Evolutionary conservation across 92 coral and sea anemone species (phyloP).

Genomic region (Parazoanthus swiftii): DNA sequence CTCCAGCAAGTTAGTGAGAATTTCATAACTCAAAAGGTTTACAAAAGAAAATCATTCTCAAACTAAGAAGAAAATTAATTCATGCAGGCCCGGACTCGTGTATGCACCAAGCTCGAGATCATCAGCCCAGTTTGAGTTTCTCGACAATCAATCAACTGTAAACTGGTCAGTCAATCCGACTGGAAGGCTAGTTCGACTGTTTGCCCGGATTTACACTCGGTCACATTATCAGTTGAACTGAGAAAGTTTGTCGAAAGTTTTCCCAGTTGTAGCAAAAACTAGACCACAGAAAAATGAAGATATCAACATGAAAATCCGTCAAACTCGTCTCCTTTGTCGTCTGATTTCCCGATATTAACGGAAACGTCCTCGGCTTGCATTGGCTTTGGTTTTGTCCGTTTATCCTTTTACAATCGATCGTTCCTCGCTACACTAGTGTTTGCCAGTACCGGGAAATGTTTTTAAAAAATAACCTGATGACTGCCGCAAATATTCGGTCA

Average conservation of each 20-base stretch:
- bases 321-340: slow-evolving; percentile 14
- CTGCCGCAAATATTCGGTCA: not conserved
- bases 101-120: slow-evolving; percentile 22
- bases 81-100: slow-evolving; percentile 19
- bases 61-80: not conserved
- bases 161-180: slow-evolving; percentile 15
- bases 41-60: slow-evolving; percentile 8
- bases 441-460: slow-evolving; percentile 16
- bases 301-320: slow-evolving; percentile 8
- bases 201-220: slow-evolving; percentile 28
- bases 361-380: not conserved
- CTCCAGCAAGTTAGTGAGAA: slow-evolving; percentile 14
- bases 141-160: slow-evolving; percentile 12
- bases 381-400: slow-evolving; percentile 11
- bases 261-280: slow-evolving; percentile 16
- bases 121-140: slow-evolving; percentile 24
- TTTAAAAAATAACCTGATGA: not conserved
- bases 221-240: slow-evolving; percentile 25
- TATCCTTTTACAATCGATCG: not conserved
- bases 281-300: slow-evolving; percentile 11
- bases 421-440: slow-evolving; percentile 27
- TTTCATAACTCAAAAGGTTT: slow-evolving; percentile 17
- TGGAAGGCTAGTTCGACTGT: slow-evolving; percentile 30
- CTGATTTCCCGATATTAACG: slow-evolving; percentile 4
- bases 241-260: slow-evolving; percentile 19